Evolutionary conservation across 2,797 vertebrate genomes (phyloP), one percentile per base, ranked within the genome.

Genomic region (Knipowitschia caucasica): DNA sequence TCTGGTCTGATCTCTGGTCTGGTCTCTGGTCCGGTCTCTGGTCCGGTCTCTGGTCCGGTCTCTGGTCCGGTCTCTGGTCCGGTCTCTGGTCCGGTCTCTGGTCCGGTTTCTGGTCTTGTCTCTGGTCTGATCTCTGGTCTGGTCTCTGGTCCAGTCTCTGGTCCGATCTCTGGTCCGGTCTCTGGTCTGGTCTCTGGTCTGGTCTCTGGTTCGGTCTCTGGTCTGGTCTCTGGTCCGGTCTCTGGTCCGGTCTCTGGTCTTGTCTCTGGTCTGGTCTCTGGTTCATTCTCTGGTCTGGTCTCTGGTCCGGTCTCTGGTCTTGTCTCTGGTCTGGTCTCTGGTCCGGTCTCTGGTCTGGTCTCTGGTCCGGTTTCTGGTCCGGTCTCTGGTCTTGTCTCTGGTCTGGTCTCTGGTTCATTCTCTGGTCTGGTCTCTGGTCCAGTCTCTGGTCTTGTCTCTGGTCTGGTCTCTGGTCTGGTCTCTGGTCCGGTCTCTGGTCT

Each of bases 401-500:
- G 34, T 36, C 15, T 45, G 77, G 76, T 23, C 75, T 20, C 17
- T 38, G 35, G 29, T 30, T 14, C 3, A 4, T 73, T 33, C 62
- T 81, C 1, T 77, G 67, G n/a, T 12, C 47, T 0, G 24, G 7
- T 25, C 9, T 43, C 4, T 38, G 63, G 33, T n/a, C 50, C 34
- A 0, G 27, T 26, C 2, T 70, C 51, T 57, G 58, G 10, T 36
- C 58, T 0, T 4, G 18, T 26, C 73, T 75, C 51, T 44, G 56
- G 10, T 25, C 23, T n/a, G 35, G 52, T 29, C 23, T 66, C 5
- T 4, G 17, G 7, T 20, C 35, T 10, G 7, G 35, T 7, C 15
- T 8, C 6, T 7, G 35, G 1, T 20, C 35, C 5, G 3, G 35
- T 20, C 35, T 11, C 15, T 3, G 17, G 7, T 10, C 17, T 10